These are phyloP conservation scores for Gymnobelideus leadbeateri DNA, from an alignment of 2,113 vertebrate genomes.

Conservation along the genomic window DNA sequence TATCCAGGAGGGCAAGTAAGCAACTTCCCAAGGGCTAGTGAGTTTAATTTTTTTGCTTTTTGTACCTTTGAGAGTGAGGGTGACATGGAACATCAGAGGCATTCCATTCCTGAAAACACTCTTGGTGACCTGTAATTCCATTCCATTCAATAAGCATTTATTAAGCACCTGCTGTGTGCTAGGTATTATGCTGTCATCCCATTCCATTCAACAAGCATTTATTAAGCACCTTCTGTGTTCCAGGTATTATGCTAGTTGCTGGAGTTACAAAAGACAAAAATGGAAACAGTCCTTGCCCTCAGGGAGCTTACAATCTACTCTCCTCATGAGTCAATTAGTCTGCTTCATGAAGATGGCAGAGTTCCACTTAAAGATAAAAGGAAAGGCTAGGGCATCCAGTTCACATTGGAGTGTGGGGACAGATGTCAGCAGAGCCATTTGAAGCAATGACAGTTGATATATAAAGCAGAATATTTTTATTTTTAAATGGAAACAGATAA, in stretches of 20 bases:
- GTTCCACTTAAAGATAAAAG: not conserved
- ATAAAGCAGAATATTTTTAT: conserved; percentile 36
- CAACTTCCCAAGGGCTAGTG: conserved; percentile 5
- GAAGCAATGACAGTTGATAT: not conserved
- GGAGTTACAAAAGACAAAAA: not conserved
- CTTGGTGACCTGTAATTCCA: not conserved
- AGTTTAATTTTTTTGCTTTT: conserved; percentile 35
- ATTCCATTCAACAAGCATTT: too few relatives aligned
- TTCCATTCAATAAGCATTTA: not conserved
- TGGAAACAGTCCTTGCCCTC: not conserved
- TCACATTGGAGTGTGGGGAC: not conserved
- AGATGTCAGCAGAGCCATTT: not conserved
- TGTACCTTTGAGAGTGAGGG: not conserved
- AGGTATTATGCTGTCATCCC: too few relatives aligned
- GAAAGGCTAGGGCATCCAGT: not conserved
- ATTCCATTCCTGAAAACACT: not conserved
- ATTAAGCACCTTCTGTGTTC: not conserved
- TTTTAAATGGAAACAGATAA: conserved; percentile 23
- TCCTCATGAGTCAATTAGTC: not conserved
- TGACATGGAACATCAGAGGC: not conserved
- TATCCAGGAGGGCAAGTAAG: not conserved
- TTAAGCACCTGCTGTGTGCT: not conserved
- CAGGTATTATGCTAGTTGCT: not conserved
- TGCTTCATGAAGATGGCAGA: not conserved
- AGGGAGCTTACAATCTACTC: not conserved